Evolutionary conservation across 2,113 vertebrate genomes (phyloP), one percentile per base, ranked within the genome.

Genomic region (Malurus elegans): DNA sequence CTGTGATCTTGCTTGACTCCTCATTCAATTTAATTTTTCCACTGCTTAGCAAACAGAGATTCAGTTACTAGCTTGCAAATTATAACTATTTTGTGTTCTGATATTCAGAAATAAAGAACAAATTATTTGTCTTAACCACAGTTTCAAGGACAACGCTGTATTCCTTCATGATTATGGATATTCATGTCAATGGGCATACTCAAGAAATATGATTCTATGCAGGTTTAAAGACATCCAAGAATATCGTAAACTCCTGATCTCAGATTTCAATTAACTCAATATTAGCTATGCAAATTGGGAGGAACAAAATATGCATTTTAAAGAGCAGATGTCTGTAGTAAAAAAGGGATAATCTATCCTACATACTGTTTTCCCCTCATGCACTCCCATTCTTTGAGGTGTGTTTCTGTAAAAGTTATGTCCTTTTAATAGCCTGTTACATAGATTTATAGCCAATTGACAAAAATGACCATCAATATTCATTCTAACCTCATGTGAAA

Each of bases 11-110:
- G 5, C 12, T 90, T 90, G 58, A 53, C 38, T 92, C 15, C 4
- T 2, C 4, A 36, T 71, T 81, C 34, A 74, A n/a, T 1, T 4
- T 79, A 51, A n/a, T 78, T 73, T 76, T 69, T 54, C 20, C 25
- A 64, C 31, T 56, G 19, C n/a, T 34, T 90, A 48, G 10, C 2
- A 74, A 95, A 82, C 11, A 79, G 40, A 83, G 7, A 70, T 86
- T 88, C 34, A 47, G 14, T 75, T 90, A 60, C 9, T 53, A 36
- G 21, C 23, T 84, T 93, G 42, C 14, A 93, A 94, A 45, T 84
- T 47, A 67, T 40, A 79, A 86, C 1, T 4, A 29, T 48, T 91
- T 96, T 50, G 6, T 56, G 23, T 51, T 72, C 38, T 64, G 32
- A 31, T 56, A 44, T 29, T 79, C 38, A 86, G 20, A 88, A 92